Base-by-base conservation (phyloP, 1,140 invertebrate genomes). In the Monochamus saltuarius region DNA sequence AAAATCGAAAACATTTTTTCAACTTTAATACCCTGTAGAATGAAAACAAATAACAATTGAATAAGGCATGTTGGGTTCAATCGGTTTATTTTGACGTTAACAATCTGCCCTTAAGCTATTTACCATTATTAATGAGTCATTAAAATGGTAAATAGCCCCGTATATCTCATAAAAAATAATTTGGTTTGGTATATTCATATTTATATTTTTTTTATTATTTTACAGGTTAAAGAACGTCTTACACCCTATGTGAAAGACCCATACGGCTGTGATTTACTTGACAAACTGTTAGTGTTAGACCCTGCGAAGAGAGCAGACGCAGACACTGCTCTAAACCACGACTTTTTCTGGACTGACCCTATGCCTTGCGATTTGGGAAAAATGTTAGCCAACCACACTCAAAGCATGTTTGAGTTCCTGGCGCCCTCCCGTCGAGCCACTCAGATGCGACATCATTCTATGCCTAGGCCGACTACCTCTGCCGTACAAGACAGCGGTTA, bases 291-390 rank as follows among this genome's bases (percentile, higher is more conserved):
- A 7, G 89, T 90, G 14, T 78, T 99, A 14, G 94, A 99, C 80
- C 97, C 97, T 0, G 84, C 86, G 0, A 95, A 96, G 76, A 80
- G 98, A 64, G 88, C 88, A 34, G 92, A 98, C 76, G 89, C 94
- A 0, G 95, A 99, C 73, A 89, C 89, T 1, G 96, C 96, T 0
- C 74, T 99, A 1, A 97, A 98, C 81, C 95, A 99, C 70, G 95
- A 98, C 72, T 99, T 99, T 76, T 99, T 99, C 76, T 99, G 95
- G 94, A 93, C 88, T 1, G 95, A 97, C 75, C 97, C 97, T 29
- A 91, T 96, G 88, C 95, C 95, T 0, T 89, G 87, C 72, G 94
- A 97, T 73, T 79, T 98, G 1, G 90, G 86, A 22, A 92, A 91
- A 80, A 97, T 97, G 94, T 78, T 98, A 45, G 92, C 92, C 0